Conservation (phyloP, 2,113 vertebrate species). For the Pollimyrus isidori region DNA sequence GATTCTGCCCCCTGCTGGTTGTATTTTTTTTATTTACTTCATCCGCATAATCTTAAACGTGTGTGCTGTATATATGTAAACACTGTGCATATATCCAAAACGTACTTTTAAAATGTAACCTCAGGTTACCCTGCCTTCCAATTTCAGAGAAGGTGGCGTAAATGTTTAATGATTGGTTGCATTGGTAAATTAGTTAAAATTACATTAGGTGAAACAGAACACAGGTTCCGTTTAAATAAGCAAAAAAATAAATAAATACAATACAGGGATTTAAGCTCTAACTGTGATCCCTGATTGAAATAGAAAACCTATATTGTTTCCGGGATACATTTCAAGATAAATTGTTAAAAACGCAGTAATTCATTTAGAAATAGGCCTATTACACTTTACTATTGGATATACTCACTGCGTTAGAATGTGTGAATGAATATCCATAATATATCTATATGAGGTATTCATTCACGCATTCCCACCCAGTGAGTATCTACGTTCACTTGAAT, state of each 20-base stretch:
- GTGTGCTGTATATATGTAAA: neutral
- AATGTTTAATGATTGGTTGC: neutral
- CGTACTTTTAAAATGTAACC: neutral
- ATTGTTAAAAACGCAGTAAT: neutral
- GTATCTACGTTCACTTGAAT: neutral
- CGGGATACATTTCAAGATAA: neutral
- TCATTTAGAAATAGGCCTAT: neutral
- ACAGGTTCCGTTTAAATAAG: neutral
- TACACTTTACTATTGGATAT: neutral
- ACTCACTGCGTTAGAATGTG: neutral
- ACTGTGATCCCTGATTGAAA: slow-evolving; percentile 12
- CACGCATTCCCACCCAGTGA: neutral
- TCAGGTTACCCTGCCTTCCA: neutral
- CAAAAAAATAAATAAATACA: neutral
- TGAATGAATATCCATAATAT: neutral
- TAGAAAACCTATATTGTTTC: neutral
- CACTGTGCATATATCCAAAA: neutral
- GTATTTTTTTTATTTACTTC: neutral
- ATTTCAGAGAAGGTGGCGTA: neutral
- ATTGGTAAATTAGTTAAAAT: slow-evolving; percentile 10
- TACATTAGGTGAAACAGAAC: slow-evolving; percentile 9
- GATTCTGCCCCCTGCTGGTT: slow-evolving; percentile 21
- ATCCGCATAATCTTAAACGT: neutral
- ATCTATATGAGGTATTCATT: neutral
- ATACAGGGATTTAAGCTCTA: neutral